Evolutionary conservation across 2,888 invertebrate genomes (phyloP).

Genomic region (Lepetodrilus schrolli): DNA sequence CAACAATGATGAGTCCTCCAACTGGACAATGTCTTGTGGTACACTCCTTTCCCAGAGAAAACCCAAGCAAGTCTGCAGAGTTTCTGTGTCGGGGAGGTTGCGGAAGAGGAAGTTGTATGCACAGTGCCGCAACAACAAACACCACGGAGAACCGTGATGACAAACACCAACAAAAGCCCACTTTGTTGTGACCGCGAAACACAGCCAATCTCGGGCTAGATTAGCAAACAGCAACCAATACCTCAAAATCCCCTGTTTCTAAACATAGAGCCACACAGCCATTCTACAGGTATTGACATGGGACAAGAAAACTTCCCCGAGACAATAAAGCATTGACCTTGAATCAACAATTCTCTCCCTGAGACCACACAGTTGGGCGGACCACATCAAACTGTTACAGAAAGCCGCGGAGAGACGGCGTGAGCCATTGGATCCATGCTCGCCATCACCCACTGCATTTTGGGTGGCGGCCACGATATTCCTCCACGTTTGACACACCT

Average conservation of each 20-base stretch:
- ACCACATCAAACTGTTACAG: background rate
- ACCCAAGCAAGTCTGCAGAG: no score
- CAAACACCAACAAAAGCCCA: constrained; percentile 10
- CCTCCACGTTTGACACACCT: background rate
- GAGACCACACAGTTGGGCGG: background rate
- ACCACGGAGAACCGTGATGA: background rate
- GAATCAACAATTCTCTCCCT: constrained; percentile 2
- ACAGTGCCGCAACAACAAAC: background rate
- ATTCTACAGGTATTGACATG: background rate
- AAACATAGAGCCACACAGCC: constrained; percentile 18
- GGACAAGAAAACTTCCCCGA: background rate
- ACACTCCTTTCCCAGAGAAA: no score
- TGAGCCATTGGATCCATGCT: background rate
- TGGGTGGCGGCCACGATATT: background rate
- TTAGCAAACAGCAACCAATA: constrained; percentile 9
- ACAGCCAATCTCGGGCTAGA: background rate
- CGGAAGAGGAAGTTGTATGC: constrained; percentile 5
- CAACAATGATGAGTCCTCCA: no score
- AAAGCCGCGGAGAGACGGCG: background rate
- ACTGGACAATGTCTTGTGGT: no score
- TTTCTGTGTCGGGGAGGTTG: background rate
- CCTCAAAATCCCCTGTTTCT: constrained; percentile 21
- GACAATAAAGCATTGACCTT: background rate
- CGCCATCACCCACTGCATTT: background rate
- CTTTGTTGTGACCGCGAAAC: constrained; percentile 7